Conservation (phyloP, 2,113 vertebrate genomes). For the Trichomycterus rosablanca region DNA sequence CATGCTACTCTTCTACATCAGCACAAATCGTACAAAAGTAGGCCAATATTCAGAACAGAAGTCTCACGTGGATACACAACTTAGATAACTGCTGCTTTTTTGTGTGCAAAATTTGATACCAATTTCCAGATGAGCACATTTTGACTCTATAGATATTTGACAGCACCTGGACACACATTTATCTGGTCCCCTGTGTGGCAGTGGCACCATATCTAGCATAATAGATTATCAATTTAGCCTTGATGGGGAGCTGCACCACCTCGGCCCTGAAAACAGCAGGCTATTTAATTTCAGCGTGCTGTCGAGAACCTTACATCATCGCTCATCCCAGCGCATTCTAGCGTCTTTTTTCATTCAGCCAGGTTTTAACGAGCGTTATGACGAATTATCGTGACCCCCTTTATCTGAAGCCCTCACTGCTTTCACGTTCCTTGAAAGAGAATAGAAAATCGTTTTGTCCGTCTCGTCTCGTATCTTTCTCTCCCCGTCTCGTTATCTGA, state of each 20-base stretch:
- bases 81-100: not conserved
- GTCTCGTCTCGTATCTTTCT: conserved; percentile 9
- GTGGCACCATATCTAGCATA: not conserved
- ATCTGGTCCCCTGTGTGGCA: not conserved
- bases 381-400: conserved; percentile 11
- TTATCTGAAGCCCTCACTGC: conserved; percentile 11
- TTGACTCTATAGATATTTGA: not conserved
- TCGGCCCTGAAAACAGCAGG: not conserved
- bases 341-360: not conserved
- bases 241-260: conserved; percentile 11
- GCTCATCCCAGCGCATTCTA: conserved; percentile 10
- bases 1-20: no score
- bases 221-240: conserved; percentile 9
- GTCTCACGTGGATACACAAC: not conserved
- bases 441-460: conserved; percentile 20
- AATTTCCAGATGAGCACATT: not conserved
- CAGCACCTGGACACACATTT: not conserved
- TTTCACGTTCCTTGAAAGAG: conserved; percentile 18
- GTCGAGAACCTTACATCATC: not conserved
- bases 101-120: not conserved
- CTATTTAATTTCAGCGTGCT: not conserved
- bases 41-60: conserved; percentile 11
- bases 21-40: not conserved
- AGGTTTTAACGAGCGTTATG: conserved; percentile 16
- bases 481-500: not conserved